These are phyloP conservation scores for Cyanistes caeruleus DNA, from an alignment of 2,113 vertebrate genomes.

Conservation along the genomic window DNA sequence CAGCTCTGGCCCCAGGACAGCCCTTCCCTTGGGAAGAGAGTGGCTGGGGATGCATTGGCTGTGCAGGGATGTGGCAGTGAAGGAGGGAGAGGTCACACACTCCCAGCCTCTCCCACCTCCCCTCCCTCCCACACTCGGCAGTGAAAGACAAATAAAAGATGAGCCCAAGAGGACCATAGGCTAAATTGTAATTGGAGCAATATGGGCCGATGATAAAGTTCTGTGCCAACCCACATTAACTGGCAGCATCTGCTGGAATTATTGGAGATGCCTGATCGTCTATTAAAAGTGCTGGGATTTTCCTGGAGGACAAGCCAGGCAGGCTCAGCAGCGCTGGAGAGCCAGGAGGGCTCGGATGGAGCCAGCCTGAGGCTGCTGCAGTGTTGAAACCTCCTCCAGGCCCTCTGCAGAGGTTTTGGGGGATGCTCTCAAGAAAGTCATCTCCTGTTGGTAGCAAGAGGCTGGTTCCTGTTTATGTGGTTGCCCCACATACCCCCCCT, in stretches of 20 bases:
- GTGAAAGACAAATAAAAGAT: slow-evolving; percentile 39
- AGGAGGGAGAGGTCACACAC: neutral
- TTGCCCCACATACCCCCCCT: neutral
- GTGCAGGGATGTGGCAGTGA: neutral
- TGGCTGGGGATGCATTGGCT: accelerated
- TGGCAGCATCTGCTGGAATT: slow-evolving; percentile 77
- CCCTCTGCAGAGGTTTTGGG: neutral
- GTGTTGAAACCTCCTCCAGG: neutral
- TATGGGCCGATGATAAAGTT: slow-evolving; percentile 68
- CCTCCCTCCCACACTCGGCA: neutral
- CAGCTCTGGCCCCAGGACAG: neutral
- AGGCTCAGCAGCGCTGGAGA: slow-evolving; percentile 21
- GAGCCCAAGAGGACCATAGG: slow-evolving; percentile 47
- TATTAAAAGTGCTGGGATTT: slow-evolving; percentile 59
- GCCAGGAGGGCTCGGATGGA: neutral
- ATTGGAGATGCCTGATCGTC: slow-evolving; percentile 62
- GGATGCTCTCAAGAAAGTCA: neutral
- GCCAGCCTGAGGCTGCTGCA: neutral
- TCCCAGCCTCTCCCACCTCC: neutral
- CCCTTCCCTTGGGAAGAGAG: neutral
- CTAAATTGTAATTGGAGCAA: slow-evolving; percentile 76
- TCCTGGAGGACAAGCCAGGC: slow-evolving; percentile 63
- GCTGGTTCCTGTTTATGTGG: neutral
- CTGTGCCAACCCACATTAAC: slow-evolving; percentile 65
- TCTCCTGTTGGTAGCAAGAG: neutral